Base-by-base conservation (phyloP, 2,888 invertebrate species). In the Drosophila seclusa region DNA sequence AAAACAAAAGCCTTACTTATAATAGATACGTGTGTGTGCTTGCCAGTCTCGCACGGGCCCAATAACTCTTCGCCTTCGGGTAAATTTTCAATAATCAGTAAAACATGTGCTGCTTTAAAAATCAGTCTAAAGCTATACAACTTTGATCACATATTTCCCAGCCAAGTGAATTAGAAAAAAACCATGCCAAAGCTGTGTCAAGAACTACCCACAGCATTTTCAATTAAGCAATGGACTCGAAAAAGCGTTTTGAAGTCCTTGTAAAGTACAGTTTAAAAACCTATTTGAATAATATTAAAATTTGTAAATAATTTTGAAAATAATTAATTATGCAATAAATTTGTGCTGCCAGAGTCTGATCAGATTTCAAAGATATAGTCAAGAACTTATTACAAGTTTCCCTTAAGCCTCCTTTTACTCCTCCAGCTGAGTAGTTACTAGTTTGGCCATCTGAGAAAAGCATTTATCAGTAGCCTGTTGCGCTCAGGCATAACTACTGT, bases 1-100 rank as follows among this genome's bases (percentile, higher is more conserved):
- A 29, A 67, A 85, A 88, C 88, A 82, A 85, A 87, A 72, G 88
- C 54, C 42, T n/a, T 34, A 55, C 70, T 52, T 49, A 64, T 57
- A 61, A 64, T 73, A 69, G 63, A 54, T 52, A 80, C 53, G 61
- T 27, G 53, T 21, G 40, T 34, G 4, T 8, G 8, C 40, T 45
- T 53, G 32, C 21, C 16, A 4, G 45, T 16, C 7, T 24, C 24
- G 24, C 21, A 16, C 2, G 45, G 24, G 4, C 8, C 24, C 45
- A 45, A 45, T 45, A 45, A 8, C 24, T 16, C 8, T 45, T 8
- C 8, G 24, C 45, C 24, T 24, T 24, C 7, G 45, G 45, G 16
- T 16, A 45, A 16, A 45, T 45, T 45, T 16, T 45, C 45, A 45
- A 45, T 45, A 45, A 45, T 45, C 45, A 24, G 24, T 24, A 45